Evolutionary conservation across 1,140 invertebrate genomes (phyloP).

Genomic region (Drosophila ananassae): DNA sequence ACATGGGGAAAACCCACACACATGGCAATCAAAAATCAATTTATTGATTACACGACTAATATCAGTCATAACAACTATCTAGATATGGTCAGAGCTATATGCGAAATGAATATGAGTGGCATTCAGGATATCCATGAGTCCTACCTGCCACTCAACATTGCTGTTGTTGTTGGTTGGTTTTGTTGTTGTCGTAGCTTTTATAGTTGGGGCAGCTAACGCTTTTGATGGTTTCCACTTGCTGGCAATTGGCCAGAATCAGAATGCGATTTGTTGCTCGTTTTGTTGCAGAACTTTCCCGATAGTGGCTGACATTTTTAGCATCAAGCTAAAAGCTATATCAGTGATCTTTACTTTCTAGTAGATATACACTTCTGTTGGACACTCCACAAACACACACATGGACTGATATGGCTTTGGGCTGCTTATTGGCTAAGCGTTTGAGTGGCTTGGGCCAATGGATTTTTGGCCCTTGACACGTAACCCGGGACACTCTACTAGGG

Average conservation of each 20-base stretch:
- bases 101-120: not conserved
- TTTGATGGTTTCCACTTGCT: constrained; percentile 25
- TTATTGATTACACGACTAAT: constrained; percentile 75
- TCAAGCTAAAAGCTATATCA: constrained; percentile 7
- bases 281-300: constrained; percentile 27
- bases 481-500: constrained; percentile 9
- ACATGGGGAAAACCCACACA: constrained; percentile 38
- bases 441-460: constrained; percentile 1
- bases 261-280: constrained; percentile 28
- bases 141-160: constrained; percentile 75
- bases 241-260: constrained; percentile 59
- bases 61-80: constrained; percentile 52
- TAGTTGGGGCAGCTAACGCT: constrained; percentile 15
- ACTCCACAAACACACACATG: constrained; percentile 16
- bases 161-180: constrained; percentile 3
- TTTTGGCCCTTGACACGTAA: constrained; percentile 50
- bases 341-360: constrained; percentile 11
- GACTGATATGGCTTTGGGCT: constrained; percentile 22
- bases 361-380: not conserved
- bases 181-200: constrained; percentile 7
- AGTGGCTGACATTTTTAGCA: constrained; percentile 16
- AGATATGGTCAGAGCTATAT: constrained; percentile 20
- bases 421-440: constrained; percentile 22
- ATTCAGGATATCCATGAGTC: constrained; percentile 14
- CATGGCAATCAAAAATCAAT: constrained; percentile 77